A percentile compares a stretch with the other conserved stretches of the same genome.
phyloP scores from a whole-genome alignment of 2,797 vertebrate genomes.

The Vespertilio murinus region DNA sequence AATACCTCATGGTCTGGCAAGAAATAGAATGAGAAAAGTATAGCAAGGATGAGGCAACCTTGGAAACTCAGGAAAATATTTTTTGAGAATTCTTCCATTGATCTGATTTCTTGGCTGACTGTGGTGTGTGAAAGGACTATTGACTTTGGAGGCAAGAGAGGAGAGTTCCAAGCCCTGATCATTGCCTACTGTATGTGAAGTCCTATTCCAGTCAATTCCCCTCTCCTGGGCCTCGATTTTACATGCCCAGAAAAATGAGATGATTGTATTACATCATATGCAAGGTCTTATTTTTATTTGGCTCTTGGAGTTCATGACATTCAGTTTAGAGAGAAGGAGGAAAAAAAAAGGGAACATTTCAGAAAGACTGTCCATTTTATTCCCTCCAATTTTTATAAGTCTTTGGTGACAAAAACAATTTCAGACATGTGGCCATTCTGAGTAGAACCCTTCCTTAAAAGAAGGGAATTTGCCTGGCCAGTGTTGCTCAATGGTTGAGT shows the following conservation, averaged over 20 bases:
- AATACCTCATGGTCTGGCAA: conserved; percentile 69
- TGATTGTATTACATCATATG: not conserved
- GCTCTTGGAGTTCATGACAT: not conserved
- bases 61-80: conserved; percentile 68
- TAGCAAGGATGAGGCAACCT: conserved; percentile 56
- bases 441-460: conserved; percentile 54
- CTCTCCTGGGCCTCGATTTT: not conserved
- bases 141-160: not conserved
- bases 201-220: not conserved
- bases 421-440: conserved; percentile 60
- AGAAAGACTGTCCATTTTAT: not conserved
- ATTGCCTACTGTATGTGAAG: not conserved
- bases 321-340: not conserved
- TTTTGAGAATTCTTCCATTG: conserved; percentile 47
- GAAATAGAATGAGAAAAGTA: conserved; percentile 40
- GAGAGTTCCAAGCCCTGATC: not conserved
- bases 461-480: not conserved
- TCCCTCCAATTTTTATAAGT: conserved; percentile 47
- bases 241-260: not conserved
- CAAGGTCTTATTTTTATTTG: not conserved
- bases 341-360: not conserved
- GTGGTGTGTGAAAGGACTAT: not conserved
- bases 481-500: too few relatives aligned
- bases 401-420: conserved; percentile 61
- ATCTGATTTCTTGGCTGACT: not conserved